Evolutionary conservation across 2,113 vertebrate genomes (phyloP).

Genomic region (Pteruthius melanotis): DNA sequence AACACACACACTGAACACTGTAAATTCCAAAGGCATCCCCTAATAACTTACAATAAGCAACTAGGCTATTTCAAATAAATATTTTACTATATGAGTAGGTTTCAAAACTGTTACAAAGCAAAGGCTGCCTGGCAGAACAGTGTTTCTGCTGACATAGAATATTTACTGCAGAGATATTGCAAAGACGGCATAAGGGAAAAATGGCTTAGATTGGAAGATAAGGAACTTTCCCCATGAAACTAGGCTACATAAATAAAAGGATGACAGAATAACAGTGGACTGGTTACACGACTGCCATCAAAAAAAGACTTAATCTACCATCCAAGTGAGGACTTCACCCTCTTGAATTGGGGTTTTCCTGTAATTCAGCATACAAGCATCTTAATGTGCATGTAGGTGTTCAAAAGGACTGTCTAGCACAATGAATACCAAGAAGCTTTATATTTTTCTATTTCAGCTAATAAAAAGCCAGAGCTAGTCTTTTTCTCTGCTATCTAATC

Average conservation of each 20-base stretch:
- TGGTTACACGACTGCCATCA: fast-evolving
- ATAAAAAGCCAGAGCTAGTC: neutral
- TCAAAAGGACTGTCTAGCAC: neutral
- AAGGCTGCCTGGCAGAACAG: neutral
- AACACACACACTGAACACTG: neutral
- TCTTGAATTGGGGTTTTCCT: neutral
- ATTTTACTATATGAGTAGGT: neutral
- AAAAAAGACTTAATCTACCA: neutral
- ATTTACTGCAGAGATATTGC: neutral
- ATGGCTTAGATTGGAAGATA: neutral
- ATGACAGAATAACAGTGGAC: neutral
- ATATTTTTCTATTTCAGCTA: neutral
- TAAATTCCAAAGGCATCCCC: neutral
- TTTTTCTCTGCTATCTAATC: neutral
- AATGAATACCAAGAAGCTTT: neutral
- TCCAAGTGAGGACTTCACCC: neutral
- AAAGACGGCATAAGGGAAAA: neutral
- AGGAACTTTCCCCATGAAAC: neutral
- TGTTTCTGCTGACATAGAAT: neutral
- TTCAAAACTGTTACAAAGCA: neutral
- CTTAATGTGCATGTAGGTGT: neutral
- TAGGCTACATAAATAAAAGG: neutral
- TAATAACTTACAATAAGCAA: neutral
- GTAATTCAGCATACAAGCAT: neutral
- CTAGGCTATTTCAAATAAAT: neutral